A percentile compares a stretch with the other conserved stretches of the same genome.
Conservation (phyloP, 2,113 vertebrate species). For the Menura novaehollandiae region DNA sequence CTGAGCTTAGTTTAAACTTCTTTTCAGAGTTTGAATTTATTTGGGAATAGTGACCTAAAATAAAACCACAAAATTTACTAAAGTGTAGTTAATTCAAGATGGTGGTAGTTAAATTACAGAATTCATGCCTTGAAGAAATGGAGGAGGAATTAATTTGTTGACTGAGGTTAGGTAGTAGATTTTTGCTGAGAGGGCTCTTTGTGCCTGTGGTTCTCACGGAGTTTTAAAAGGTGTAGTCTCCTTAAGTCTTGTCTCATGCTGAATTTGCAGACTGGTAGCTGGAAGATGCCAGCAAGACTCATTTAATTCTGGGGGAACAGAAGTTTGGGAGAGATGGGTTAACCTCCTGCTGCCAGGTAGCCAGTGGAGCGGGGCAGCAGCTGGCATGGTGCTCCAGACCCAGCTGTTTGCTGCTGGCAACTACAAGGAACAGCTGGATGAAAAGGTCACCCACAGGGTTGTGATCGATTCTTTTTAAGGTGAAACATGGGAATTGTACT, state of each 20-base stretch:
- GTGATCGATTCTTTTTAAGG: background rate
- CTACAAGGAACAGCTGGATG: background rate
- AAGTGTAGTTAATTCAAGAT: background rate
- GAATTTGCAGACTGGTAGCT: background rate
- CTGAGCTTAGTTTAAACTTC: background rate
- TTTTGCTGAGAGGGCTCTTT: background rate
- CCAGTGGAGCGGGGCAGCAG: accelerated
- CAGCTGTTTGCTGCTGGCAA: background rate
- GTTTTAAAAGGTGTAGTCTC: background rate
- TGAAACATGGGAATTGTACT: background rate
- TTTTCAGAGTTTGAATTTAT: background rate
- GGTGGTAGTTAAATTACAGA: background rate
- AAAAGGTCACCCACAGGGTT: background rate
- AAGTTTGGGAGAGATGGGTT: background rate
- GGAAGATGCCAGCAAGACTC: background rate
- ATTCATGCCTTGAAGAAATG: background rate
- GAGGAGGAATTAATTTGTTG: background rate
- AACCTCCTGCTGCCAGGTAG: background rate
- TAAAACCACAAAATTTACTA: background rate
- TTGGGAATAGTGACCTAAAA: background rate
- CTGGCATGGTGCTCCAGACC: accelerated
- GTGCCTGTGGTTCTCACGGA: background rate
- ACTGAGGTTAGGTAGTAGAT: background rate
- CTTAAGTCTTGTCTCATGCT: background rate
- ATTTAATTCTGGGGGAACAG: background rate